Percentiles rank a stretch among this genome's conserved stretches.
phyloP scores from a whole-genome alignment of 2,113 vertebrate species.

The Lophotis ruficrista region DNA sequence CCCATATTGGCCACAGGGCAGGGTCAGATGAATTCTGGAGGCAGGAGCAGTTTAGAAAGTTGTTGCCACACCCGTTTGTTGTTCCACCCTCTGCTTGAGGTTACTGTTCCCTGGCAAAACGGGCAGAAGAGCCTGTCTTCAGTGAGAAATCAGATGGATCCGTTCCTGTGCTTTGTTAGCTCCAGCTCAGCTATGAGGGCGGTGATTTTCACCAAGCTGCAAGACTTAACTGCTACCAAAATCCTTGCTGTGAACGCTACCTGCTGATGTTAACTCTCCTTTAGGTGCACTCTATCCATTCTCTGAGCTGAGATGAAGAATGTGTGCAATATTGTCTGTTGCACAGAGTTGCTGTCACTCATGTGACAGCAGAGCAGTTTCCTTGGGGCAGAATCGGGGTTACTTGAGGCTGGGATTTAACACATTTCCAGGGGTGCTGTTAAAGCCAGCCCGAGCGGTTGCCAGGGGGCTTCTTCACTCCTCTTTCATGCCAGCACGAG shows the following conservation, averaged over 20 bases:
- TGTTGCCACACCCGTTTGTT: not conserved
- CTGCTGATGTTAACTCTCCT: not conserved
- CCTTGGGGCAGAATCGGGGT: not conserved
- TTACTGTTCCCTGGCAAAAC: not conserved
- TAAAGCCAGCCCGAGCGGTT: not conserved
- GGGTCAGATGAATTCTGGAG: not conserved
- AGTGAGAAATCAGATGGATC: not conserved
- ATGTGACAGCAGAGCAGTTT: not conserved
- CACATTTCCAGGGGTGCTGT: not conserved
- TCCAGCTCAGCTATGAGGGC: fast-evolving
- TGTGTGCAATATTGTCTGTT: not conserved
- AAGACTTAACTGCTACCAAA: not conserved
- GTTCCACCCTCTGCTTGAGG: conserved; percentile 2
- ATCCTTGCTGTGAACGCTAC: not conserved
- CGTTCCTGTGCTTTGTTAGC: fast-evolving
- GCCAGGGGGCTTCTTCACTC: not conserved
- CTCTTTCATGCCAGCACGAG: not conserved
- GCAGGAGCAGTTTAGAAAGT: not conserved
- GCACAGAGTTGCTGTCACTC: not conserved
- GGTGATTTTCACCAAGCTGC: not conserved
- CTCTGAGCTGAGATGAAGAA: not conserved
- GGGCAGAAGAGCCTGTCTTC: not conserved
- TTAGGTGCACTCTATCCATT: not conserved
- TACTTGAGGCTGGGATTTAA: not conserved
- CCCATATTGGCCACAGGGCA: not conserved